phyloP scores from a whole-genome alignment of 2,113 vertebrate species.

The Corythornis cristatus region DNA sequence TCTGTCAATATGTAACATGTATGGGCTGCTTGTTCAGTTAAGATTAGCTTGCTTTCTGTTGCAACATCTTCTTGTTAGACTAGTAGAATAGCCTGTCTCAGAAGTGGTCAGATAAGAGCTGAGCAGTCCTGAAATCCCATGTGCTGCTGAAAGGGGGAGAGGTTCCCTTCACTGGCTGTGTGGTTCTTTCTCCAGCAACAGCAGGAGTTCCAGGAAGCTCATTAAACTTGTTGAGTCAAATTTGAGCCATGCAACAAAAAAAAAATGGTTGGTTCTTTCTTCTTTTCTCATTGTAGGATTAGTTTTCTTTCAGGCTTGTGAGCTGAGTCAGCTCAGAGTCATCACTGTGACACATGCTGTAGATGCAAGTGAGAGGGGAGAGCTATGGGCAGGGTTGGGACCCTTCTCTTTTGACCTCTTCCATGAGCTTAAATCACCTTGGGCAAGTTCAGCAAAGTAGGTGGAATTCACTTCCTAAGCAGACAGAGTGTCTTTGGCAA shows the following conservation, averaged over 20 bases:
- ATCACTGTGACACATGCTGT: not conserved
- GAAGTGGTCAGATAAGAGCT: not conserved
- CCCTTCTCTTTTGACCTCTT: not conserved
- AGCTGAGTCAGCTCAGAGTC: not conserved
- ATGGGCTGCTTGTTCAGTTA: not conserved
- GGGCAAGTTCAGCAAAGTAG: not conserved
- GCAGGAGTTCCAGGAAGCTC: not conserved
- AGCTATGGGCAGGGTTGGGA: not conserved
- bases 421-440: not conserved
- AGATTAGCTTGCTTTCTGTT: not conserved
- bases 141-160: not conserved
- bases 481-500: constrained; percentile 23
- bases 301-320: not conserved
- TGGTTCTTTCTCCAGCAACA: not conserved
- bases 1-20: not conserved
- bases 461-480: not conserved
- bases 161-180: not conserved
- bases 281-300: not conserved
- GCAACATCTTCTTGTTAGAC: not conserved
- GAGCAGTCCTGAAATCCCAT: not conserved
- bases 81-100: not conserved
- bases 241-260: not conserved
- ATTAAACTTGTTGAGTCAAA: not conserved
- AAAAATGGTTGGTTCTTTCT: not conserved
- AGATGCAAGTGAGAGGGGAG: not conserved